Percentiles rank a stretch among this genome's conserved stretches.
Conservation (phyloP, 2,113 vertebrate genomes). For the Catagonus wagneri region DNA sequence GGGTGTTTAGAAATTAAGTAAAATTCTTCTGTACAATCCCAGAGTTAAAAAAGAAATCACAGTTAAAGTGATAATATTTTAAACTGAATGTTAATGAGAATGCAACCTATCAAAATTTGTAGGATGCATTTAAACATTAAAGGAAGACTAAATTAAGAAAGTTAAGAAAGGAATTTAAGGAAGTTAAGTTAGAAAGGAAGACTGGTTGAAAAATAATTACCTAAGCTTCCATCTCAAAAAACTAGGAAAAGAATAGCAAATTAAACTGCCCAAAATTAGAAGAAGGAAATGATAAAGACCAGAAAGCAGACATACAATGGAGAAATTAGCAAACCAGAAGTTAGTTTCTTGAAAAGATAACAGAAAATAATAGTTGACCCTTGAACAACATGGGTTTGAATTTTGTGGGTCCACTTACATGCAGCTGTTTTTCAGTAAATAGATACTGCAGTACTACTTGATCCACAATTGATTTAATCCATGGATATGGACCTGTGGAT, state of each 20-base stretch:
- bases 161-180: no score
- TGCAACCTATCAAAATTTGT: not conserved
- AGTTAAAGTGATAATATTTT: not conserved
- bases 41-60: not conserved
- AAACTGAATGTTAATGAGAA: conserved; percentile 31
- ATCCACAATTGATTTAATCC: not conserved
- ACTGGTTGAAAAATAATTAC: conserved; percentile 29
- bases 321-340: not conserved
- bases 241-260: not conserved
- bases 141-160: no score
- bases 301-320: not conserved
- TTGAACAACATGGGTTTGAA: not conserved
- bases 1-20: not conserved
- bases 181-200: conserved; percentile 15
- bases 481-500: not conserved
- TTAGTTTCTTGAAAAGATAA: not conserved
- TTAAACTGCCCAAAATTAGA: not conserved
- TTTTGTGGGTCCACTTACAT: not conserved
- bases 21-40: not conserved
- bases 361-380: not conserved
- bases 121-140: conserved; percentile 39
- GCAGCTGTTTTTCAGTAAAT: not conserved
- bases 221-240: not conserved
- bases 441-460: not conserved
- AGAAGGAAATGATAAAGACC: not conserved